Evolutionary conservation across 1,140 invertebrate genomes (phyloP).

Genomic region (Belonocnema kinseyi): DNA sequence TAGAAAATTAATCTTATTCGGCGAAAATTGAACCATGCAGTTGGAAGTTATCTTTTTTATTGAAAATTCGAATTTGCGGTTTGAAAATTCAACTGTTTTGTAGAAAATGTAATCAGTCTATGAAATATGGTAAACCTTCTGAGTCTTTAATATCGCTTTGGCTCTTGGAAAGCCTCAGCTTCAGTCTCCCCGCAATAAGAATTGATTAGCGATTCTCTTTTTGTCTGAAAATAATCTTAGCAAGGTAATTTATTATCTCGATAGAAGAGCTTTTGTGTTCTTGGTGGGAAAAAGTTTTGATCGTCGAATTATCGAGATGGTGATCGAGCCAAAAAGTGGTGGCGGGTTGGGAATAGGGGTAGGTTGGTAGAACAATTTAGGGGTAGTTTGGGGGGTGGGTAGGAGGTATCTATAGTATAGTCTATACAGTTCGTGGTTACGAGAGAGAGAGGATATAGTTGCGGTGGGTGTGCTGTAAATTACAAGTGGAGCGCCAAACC

Average conservation of each 20-base stretch:
- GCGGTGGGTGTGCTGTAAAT: conserved; percentile 59
- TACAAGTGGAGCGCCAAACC: conserved; percentile 61
- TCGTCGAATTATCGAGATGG: neutral
- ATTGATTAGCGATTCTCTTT: too few relatives aligned
- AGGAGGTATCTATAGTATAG: neutral
- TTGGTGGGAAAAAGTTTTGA: neutral
- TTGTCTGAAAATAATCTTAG: neutral
- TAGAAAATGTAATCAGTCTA: too few relatives aligned
- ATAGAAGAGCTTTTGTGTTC: neutral
- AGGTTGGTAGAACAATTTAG: neutral
- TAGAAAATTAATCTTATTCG: too few relatives aligned
- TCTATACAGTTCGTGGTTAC: conserved; percentile 38
- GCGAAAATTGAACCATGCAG: too few relatives aligned
- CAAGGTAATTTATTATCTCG: neutral
- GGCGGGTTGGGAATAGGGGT: conserved; percentile 24
- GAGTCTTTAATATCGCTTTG: too few relatives aligned
- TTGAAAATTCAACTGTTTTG: too few relatives aligned
- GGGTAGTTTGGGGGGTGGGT: neutral
- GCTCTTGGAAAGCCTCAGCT: too few relatives aligned
- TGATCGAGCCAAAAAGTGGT: conserved; percentile 23
- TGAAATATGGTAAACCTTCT: too few relatives aligned
- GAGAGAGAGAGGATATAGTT: conserved; percentile 45
- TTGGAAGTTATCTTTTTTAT: too few relatives aligned
- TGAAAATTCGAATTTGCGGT: too few relatives aligned
- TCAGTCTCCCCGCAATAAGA: too few relatives aligned